phyloP scores from a whole-genome alignment of 2,888 invertebrate genomes.

The Hydrotaea diabolus region DNA sequence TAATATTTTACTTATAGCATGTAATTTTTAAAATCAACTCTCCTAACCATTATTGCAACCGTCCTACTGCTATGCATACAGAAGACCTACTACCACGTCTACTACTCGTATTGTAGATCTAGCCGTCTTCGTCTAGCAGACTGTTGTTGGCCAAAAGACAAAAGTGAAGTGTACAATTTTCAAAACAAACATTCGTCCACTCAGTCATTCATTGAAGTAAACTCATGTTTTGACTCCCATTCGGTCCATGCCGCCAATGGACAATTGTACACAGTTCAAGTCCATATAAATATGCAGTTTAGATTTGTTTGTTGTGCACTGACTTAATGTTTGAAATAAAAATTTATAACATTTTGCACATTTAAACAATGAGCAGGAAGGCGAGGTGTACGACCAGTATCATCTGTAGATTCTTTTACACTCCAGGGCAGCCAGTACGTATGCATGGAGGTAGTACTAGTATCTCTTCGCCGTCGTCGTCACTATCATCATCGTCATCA shows the following conservation, averaged over 20 bases:
- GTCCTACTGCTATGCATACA: too few species aligned
- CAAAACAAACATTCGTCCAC: background rate
- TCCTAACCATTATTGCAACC: background rate
- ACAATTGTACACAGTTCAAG: background rate
- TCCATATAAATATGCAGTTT: background rate
- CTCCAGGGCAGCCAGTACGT: slow-evolving; percentile 13
- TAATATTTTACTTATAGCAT: slow-evolving; percentile 48
- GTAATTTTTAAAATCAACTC: slow-evolving; percentile 46
- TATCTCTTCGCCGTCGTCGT: background rate
- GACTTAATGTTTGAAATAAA: slow-evolving; percentile 13
- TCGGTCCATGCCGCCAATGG: background rate
- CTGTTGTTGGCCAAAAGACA: background rate
- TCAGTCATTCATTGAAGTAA: slow-evolving; percentile 1
- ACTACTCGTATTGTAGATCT: background rate
- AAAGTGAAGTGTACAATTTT: slow-evolving; percentile 16
- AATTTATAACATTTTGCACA: slow-evolving; percentile 46
- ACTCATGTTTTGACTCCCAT: background rate
- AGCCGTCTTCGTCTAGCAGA: background rate
- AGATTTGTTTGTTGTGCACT: slow-evolving; percentile 27
- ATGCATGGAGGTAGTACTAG: too few species aligned
- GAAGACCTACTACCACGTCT: too few species aligned
- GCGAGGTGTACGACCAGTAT: too few species aligned
- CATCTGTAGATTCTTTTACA: slow-evolving; percentile 30
- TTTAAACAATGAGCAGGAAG: slow-evolving; percentile 22
- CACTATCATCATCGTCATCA: slow-evolving; percentile 7